Evolutionary conservation across 1,140 invertebrate species (phyloP), one percentile per base, ranked within the genome.

Genomic region (Mizuhopecten yessoensis): DNA sequence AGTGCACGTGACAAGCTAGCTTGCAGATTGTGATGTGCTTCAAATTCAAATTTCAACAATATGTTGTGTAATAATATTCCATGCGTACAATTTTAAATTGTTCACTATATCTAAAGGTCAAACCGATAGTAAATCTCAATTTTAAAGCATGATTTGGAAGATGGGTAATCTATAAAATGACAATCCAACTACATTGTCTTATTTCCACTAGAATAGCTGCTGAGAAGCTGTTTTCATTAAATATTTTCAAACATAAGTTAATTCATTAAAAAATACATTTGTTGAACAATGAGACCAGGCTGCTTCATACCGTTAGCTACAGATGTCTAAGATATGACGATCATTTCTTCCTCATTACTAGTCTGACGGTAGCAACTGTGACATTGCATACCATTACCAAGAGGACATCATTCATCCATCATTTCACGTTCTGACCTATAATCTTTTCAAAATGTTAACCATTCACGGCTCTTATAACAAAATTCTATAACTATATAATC

Each of bases 1-100:
- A n/a, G 57, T 75, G 57, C 57, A 75, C 57, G 57, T 75, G n/a
- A 75, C 57, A 75, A 75, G 57, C 57, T 75, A 75, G 57, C 57
- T 75, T 75, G 57, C 57, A 75, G 57, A 75, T 13, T 29, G 57
- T 75, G 57, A 75, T 75, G 57, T 75, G 57, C 57, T 75, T 75
- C 5, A 75, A 75, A 75, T 75, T 75, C 57, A 75, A 75, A 75
- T 75, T 29, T n/a, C 57, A 75, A 17, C 57, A n/a, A 29, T n/a
- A 75, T 75, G n/a, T n/a, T 75, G 57, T 75, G 17, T 75, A 75
- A 75, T 75, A 75, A 75, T 75, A 75, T 75, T 75, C 57, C 57
- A 75, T 75, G 57, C 57, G 57, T 75, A 75, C 57, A 75, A 29
- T 75, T n/a, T 5, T 75, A 75, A n/a, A 75, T 0, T 29, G 11